These are phyloP conservation scores for Rhabdophis nuchalis DNA, from an alignment of 2,797 vertebrate species.

Conservation along the genomic window DNA sequence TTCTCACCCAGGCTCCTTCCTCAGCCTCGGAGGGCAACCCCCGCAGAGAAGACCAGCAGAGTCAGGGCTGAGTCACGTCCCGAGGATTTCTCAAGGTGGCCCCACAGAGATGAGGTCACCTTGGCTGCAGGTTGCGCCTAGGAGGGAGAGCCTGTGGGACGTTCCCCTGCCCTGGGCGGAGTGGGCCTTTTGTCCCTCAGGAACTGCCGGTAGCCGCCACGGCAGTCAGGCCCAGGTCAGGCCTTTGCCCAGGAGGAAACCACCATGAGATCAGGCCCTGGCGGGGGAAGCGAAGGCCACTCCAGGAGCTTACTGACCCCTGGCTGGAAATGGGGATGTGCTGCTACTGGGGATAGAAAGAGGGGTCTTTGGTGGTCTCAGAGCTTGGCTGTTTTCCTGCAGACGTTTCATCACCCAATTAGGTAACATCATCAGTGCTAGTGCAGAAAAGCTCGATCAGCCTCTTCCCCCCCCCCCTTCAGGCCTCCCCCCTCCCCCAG, in stretches of 20 bases:
- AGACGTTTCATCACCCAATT: background rate
- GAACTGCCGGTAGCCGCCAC: background rate
- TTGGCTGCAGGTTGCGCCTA: background rate
- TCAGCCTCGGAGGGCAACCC: background rate
- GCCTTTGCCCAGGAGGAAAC: background rate
- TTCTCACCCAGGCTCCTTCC: background rate
- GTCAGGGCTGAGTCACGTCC: background rate
- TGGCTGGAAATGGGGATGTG: background rate
- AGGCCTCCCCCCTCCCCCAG: background rate
- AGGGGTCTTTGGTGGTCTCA: background rate
- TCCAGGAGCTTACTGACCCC: background rate
- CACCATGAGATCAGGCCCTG: background rate
- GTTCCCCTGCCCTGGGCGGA: too few species aligned
- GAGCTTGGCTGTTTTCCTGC: background rate
- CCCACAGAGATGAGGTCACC: background rate
- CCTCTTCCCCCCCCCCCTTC: background rate
- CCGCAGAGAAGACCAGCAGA: background rate
- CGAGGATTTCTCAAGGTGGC: background rate
- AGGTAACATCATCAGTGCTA: background rate
- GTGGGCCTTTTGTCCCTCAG: background rate
- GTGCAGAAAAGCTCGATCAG: background rate
- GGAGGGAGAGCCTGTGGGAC: background rate
- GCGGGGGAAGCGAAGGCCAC: background rate
- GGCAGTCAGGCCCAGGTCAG: background rate
- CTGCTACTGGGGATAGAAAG: background rate